Conservation (phyloP, 2,797 vertebrate species). For the Dicrostonyx torquatus region DNA sequence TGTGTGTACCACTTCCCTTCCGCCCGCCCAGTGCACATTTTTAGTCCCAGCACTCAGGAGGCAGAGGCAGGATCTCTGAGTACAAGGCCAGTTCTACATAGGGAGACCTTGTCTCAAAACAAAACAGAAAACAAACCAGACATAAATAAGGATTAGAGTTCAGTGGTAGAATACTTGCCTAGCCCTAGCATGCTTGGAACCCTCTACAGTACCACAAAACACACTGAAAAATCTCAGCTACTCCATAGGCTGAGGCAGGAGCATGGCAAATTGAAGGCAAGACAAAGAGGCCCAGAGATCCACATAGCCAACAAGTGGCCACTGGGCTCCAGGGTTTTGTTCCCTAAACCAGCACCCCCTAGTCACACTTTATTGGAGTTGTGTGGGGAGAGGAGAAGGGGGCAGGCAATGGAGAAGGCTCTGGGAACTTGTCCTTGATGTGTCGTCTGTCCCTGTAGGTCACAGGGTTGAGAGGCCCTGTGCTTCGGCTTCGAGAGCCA, state of each 20-base stretch:
- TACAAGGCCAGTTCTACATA: background rate
- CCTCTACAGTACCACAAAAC: background rate
- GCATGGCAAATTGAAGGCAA: background rate
- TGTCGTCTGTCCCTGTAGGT: conserved; percentile 67
- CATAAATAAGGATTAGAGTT: background rate
- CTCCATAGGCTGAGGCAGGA: background rate
- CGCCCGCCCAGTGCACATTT: background rate
- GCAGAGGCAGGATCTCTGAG: background rate
- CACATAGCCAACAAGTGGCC: background rate
- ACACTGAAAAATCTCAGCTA: background rate
- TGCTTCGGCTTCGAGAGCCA: conserved; percentile 90
- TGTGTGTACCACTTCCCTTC: too few species aligned
- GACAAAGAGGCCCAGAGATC: background rate
- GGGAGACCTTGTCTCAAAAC: background rate
- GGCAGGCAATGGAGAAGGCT: background rate
- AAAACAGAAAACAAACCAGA: background rate
- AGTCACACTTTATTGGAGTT: background rate
- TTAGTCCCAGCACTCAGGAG: background rate
- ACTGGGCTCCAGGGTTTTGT: background rate
- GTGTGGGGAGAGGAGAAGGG: background rate
- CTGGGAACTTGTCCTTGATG: background rate
- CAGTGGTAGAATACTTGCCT: background rate
- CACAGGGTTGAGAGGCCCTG: conserved; percentile 88
- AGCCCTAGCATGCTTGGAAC: background rate
- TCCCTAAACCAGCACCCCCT: too few species aligned